A percentile compares a stretch with the other conserved stretches of the same genome.
These are phyloP conservation scores for Rotaria socialis DNA, from an alignment of 2,888 invertebrate genomes.

Conservation along the genomic window DNA sequence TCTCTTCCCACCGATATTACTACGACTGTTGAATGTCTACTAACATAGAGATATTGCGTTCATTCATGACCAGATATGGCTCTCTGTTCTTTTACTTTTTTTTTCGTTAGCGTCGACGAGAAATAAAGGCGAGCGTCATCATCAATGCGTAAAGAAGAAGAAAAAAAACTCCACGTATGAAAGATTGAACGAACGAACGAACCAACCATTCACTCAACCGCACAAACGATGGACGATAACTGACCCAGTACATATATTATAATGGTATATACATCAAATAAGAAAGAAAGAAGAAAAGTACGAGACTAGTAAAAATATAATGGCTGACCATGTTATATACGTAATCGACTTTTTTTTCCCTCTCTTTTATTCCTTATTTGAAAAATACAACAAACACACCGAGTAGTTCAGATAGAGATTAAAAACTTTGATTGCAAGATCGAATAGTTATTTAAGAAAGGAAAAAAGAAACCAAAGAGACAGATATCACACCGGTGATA, in stretches of 20 bases:
- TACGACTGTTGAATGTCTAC: background rate
- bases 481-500: background rate
- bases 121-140: slow-evolving; percentile 6
- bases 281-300: slow-evolving; percentile 2
- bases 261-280: background rate
- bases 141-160: slow-evolving; percentile 25
- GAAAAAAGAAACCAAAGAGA: background rate
- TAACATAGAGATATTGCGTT: slow-evolving; percentile 24
- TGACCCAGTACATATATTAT: slow-evolving; percentile 32
- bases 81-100: slow-evolving; percentile 12
- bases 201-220: slow-evolving; percentile 8
- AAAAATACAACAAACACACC: slow-evolving; percentile 23
- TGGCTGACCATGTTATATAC: slow-evolving; percentile 5
- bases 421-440: slow-evolving; percentile 11
- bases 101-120: slow-evolving; percentile 16
- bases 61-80: slow-evolving; percentile 22
- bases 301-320: slow-evolving; percentile 2
- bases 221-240: slow-evolving; percentile 26
- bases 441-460: background rate
- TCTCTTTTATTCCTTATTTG: slow-evolving; percentile 16
- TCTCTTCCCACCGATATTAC: background rate
- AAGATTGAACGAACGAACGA: background rate
- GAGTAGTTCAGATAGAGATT: background rate
- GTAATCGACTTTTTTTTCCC: background rate
- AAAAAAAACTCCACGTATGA: background rate